phyloP scores from a whole-genome alignment of 2,888 invertebrate genomes.

The Omphaloscelis lunosa region DNA sequence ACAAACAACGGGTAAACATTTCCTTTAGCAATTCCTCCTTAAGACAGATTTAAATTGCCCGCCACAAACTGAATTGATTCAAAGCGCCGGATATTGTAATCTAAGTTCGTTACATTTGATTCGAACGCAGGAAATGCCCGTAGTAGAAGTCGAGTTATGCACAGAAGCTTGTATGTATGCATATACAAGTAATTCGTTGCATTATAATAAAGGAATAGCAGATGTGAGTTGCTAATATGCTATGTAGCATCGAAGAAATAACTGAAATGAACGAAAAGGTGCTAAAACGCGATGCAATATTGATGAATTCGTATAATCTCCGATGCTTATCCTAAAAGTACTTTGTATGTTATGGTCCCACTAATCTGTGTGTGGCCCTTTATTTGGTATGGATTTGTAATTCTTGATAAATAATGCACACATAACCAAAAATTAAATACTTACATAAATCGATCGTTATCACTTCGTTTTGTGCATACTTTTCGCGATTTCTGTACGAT shows the following conservation, averaged over 20 bases:
- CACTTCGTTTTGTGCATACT: background rate
- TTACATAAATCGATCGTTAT: background rate
- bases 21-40: conserved; percentile 4
- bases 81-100: conserved; percentile 35
- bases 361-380: background rate
- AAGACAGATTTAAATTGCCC: conserved; percentile 15
- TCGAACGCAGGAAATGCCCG: background rate
- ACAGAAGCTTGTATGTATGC: background rate
- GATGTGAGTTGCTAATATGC: background rate
- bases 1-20: background rate
- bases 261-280: background rate
- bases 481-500: background rate
- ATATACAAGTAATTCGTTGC: background rate
- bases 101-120: conserved; percentile 34
- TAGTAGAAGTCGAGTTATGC: background rate
- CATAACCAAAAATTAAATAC: background rate
- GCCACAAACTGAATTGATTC: conserved; percentile 19
- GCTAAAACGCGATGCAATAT: background rate
- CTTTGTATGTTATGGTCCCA: background rate
- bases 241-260: background rate
- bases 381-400: background rate
- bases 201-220: background rate
- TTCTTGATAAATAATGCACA: conserved; percentile 1
- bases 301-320: background rate
- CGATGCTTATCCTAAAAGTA: background rate